Percentiles rank a stretch among this genome's conserved stretches.
These are phyloP conservation scores for Boleophthalmus pectinirostris DNA, from an alignment of 2,113 vertebrate genomes.

Conservation along the genomic window DNA sequence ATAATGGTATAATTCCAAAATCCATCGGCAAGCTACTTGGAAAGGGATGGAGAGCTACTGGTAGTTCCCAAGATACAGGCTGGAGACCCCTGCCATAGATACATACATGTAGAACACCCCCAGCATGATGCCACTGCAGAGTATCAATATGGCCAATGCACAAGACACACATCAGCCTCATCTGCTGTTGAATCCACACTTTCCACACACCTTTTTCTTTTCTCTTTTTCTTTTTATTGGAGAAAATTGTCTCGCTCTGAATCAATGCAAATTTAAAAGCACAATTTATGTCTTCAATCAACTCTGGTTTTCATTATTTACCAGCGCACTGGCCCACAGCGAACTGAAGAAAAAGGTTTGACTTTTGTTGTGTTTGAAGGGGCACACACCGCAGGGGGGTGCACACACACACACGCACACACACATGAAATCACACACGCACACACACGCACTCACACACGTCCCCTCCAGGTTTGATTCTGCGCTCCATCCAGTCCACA, in stretches of 20 bases:
- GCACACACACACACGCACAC: too few relatives aligned
- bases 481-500: conserved; percentile 27
- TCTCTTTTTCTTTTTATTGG: conserved; percentile 17
- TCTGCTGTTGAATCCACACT: not conserved
- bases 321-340: not conserved
- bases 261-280: conserved; percentile 33
- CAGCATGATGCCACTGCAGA: too few relatives aligned
- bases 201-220: not conserved
- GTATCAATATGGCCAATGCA: not conserved
- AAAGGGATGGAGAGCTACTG: too few relatives aligned
- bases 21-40: too few relatives aligned
- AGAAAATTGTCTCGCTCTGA: conserved; percentile 39
- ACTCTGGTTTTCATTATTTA: conserved; percentile 45
- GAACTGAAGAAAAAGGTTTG: conserved; percentile 11
- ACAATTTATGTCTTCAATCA: conserved; percentile 36
- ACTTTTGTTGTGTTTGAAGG: conserved; percentile 10
- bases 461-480: conserved; percentile 25
- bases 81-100: too few relatives aligned
- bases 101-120: too few relatives aligned
- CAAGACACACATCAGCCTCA: not conserved
- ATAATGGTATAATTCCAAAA: too few relatives aligned
- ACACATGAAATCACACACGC: too few relatives aligned
- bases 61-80: too few relatives aligned
- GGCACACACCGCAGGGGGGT: conserved; percentile 11
- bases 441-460: not conserved